Evolutionary conservation across 2,888 invertebrate species (phyloP), one percentile per base, ranked within the genome.

Genomic region (Tribolium freemani): DNA sequence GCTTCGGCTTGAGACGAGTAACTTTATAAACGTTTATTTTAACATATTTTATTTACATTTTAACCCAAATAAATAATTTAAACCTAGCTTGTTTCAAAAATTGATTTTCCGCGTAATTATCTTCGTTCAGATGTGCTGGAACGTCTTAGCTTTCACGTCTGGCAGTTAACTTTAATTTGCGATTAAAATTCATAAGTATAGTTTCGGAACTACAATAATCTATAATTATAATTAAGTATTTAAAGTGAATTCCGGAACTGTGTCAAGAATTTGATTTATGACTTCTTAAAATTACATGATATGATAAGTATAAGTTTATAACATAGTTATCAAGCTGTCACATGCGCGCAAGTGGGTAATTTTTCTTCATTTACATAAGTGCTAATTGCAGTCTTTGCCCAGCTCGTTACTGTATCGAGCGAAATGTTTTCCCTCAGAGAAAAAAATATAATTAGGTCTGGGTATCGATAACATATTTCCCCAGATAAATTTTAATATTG

Each of bases 401-500:
- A 3, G 8, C 38, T 38, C 38, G 38, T n/a, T 38, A 38, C 5
- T 26, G 26, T 26, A 5, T 26, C 3, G 26, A 26, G 8, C 3
- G 8, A 38, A 5, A 38, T 38, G 38, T n/a, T 38, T 38, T 38
- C 8, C n/a, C 38, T 38, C 0, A 0, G 38, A 31, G 8, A 38
- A 38, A 38, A 38, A 38, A 3, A 1, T 38, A 38, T 38, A 38
- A 38, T 38, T 38, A 38, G 8, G 0, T 13, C 9, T n/a, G 11
- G 26, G 3, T 48, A 6, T 5, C 30, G 50, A 38, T n/a, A 31
- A 50, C n/a, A 26, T 16, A 11, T 54, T 64, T 64, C 26, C n/a
- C 13, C 13, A 30, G 53, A 64, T 53, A 54, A 64, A 67, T 67
- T 67, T 57, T 57, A 56, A 67, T 57, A 67, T 67, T 57, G 57